Conservation (phyloP, 2,797 vertebrate species). For the Onychomys arenicola region DNA sequence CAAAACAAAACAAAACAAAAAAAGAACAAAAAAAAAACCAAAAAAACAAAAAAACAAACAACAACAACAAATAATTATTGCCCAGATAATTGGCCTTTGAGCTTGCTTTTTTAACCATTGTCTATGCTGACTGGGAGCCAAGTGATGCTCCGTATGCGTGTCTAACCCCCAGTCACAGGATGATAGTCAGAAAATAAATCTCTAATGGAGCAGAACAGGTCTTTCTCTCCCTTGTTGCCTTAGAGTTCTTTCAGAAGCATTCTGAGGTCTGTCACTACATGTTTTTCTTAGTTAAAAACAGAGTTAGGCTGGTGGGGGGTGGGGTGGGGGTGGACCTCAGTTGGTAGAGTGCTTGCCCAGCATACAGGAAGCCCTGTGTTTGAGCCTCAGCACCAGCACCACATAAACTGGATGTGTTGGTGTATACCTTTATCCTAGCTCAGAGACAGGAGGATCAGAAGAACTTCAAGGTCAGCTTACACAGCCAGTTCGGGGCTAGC, state of each 20-base stretch:
- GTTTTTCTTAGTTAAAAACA: slow-evolving; percentile 58
- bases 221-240: slow-evolving; percentile 22
- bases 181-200: slow-evolving; percentile 50
- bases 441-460: not conserved
- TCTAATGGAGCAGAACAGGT: slow-evolving; percentile 25
- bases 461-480: not conserved
- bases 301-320: not conserved
- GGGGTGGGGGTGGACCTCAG: too few species aligned
- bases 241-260: slow-evolving; percentile 37
- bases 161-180: not conserved
- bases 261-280: not conserved
- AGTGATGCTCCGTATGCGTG: not conserved
- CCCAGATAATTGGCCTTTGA: not conserved
- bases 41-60: too few species aligned
- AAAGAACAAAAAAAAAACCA: too few species aligned
- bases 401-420: not conserved
- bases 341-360: not conserved
- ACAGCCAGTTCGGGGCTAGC: not conserved
- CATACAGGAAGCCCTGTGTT: not conserved
- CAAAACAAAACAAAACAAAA: too few species aligned
- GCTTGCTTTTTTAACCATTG: not conserved
- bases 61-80: too few species aligned
- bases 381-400: not conserved
- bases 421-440: not conserved
- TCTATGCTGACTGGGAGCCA: not conserved